These are phyloP conservation scores for Thumatha senex DNA, from an alignment of 2,888 invertebrate genomes.

Conservation along the genomic window DNA sequence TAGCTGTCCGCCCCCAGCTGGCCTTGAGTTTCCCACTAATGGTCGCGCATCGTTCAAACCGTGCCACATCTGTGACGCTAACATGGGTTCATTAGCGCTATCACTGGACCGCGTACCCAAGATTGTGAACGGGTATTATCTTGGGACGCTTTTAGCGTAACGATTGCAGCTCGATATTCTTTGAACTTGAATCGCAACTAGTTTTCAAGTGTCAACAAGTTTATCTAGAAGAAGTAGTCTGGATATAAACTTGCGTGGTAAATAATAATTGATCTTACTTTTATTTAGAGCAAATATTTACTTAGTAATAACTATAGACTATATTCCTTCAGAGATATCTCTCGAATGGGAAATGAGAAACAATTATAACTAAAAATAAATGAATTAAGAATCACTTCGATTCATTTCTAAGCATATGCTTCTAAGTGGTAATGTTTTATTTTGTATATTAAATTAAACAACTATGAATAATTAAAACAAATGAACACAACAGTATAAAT, in stretches of 20 bases:
- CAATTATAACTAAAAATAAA: too few relatives aligned
- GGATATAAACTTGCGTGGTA: background rate
- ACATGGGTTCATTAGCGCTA: constrained; percentile 81
- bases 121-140: constrained; percentile 69
- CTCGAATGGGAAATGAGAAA: too few relatives aligned
- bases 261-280: background rate
- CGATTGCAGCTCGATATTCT: constrained; percentile 61
- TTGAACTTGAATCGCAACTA: constrained; percentile 41
- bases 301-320: too few relatives aligned
- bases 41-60: constrained; percentile 66
- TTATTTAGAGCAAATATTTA: too few relatives aligned
- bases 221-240: background rate
- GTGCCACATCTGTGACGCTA: constrained; percentile 71
- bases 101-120: constrained; percentile 57
- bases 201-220: constrained; percentile 41
- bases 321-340: too few relatives aligned
- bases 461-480: too few relatives aligned
- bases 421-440: too few relatives aligned
- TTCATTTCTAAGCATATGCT: too few relatives aligned
- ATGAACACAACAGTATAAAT: too few relatives aligned
- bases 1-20: constrained; percentile 65
- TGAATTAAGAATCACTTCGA: too few relatives aligned
- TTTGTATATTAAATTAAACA: too few relatives aligned
- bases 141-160: constrained; percentile 71
- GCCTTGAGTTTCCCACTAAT: constrained; percentile 68